A percentile compares a stretch with the other conserved stretches of the same genome.
Conservation (phyloP, 2,888 invertebrate genomes). For the Xestia rhomboidea region DNA sequence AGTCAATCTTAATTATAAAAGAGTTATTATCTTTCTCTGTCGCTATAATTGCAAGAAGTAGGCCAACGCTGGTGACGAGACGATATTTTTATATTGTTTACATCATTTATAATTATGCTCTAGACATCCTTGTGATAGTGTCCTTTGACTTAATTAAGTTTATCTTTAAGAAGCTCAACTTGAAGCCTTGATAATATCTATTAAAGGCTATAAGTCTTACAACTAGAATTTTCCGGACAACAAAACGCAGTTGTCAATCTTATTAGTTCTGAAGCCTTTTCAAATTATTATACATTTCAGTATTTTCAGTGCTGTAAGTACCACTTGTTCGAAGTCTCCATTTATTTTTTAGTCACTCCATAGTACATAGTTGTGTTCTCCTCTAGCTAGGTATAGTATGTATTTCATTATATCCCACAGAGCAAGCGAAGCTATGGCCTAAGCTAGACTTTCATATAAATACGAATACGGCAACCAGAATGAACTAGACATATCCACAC, state of each 20-base stretch:
- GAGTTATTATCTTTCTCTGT: conserved; percentile 31
- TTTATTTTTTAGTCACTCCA: too few species aligned
- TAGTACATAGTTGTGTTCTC: too few species aligned
- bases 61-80: conserved; percentile 49
- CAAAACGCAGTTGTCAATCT: too few species aligned
- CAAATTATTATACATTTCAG: too few species aligned
- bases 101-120: conserved; percentile 40
- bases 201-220: too few species aligned
- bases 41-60: conserved; percentile 29
- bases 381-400: too few species aligned
- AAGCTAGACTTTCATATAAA: conserved; percentile 1
- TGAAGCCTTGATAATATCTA: too few species aligned
- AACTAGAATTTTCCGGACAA: too few species aligned
- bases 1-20: conserved; percentile 14
- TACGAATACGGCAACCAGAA: conserved; percentile 24
- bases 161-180: conserved; percentile 1
- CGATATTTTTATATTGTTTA: conserved; percentile 55
- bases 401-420: too few species aligned
- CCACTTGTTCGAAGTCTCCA: neutral
- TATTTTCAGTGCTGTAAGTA: neutral
- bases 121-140: conserved; percentile 53
- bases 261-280: too few species aligned
- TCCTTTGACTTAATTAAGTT: conserved; percentile 45
- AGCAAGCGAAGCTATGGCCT: neutral
- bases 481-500: conserved; percentile 30